Percentiles rank a stretch among this genome's conserved stretches.
phyloP scores from a whole-genome alignment of 2,888 invertebrate genomes.

The Baronia brevicornis region DNA sequence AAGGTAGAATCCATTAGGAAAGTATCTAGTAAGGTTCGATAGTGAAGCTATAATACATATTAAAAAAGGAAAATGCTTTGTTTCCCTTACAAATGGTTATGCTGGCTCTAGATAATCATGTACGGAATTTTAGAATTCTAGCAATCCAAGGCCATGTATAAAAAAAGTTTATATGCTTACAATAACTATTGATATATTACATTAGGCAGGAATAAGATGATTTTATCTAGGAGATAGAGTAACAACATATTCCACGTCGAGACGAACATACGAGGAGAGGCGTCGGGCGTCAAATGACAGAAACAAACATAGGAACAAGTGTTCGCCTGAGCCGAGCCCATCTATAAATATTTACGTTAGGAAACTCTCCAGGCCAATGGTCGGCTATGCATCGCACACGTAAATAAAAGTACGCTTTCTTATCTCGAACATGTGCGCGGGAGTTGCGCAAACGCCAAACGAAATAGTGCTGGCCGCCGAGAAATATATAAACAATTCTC shows the following conservation, averaged over 20 bases:
- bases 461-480: slow-evolving; percentile 25
- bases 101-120: no score
- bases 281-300: slow-evolving; percentile 60
- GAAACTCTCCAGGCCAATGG: slow-evolving; percentile 69
- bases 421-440: slow-evolving; percentile 59
- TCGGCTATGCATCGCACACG: slow-evolving; percentile 52
- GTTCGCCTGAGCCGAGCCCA: slow-evolving; percentile 45
- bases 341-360: slow-evolving; percentile 75
- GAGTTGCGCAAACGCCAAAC: slow-evolving; percentile 56
- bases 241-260: slow-evolving; percentile 6
- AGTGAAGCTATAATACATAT: no score
- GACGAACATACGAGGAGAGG: slow-evolving; percentile 2
- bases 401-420: slow-evolving; percentile 70
- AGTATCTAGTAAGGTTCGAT: no score
- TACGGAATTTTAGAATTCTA: no score
- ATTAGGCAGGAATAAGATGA: no score
- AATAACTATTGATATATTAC: no score
- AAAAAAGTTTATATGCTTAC: no score
- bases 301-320: slow-evolving; percentile 70
- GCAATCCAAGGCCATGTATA: no score
- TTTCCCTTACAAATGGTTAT: no score
- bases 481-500: slow-evolving; percentile 5
- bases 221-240: slow-evolving; percentile 17
- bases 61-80: no score
- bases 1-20: no score